Evolutionary conservation across 2,113 vertebrate genomes (phyloP).

Genomic region (Albula goreensis): DNA sequence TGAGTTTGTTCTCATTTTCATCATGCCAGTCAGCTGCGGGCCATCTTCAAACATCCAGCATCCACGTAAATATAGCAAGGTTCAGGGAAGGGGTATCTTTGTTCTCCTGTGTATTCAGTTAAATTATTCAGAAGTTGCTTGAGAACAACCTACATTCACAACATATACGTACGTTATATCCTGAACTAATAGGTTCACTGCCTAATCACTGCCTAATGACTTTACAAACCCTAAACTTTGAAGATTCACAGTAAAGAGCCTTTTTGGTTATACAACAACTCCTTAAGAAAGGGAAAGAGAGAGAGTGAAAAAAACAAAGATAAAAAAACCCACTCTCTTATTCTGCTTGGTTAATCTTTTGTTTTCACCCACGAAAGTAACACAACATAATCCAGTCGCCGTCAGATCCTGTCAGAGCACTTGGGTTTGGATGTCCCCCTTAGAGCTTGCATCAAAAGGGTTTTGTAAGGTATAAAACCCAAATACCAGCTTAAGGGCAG

Average conservation of each 20-base stretch:
- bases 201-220: not conserved
- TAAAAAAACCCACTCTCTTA: not conserved
- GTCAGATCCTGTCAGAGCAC: not conserved
- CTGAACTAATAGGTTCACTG: not conserved
- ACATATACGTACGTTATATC: not conserved
- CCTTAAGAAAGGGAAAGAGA: not conserved
- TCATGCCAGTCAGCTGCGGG: too few species aligned
- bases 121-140: slow-evolving; percentile 1
- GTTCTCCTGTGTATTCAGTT: not conserved
- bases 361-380: not conserved
- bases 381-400: not conserved
- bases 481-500: not conserved
- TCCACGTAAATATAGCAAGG: too few species aligned
- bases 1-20: not conserved
- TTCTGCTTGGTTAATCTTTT: not conserved
- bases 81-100: not conserved
- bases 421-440: not conserved
- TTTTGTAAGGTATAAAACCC: not conserved
- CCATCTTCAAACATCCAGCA: too few species aligned
- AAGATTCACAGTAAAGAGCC: not conserved
- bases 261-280: not conserved
- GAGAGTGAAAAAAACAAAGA: not conserved
- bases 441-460: not conserved
- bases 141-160: not conserved
- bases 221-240: not conserved